A percentile compares a stretch with the other conserved stretches of the same genome.
Evolutionary conservation across 1,140 invertebrate species (phyloP).

Genomic region (Phenacoccus solenopsis): DNA sequence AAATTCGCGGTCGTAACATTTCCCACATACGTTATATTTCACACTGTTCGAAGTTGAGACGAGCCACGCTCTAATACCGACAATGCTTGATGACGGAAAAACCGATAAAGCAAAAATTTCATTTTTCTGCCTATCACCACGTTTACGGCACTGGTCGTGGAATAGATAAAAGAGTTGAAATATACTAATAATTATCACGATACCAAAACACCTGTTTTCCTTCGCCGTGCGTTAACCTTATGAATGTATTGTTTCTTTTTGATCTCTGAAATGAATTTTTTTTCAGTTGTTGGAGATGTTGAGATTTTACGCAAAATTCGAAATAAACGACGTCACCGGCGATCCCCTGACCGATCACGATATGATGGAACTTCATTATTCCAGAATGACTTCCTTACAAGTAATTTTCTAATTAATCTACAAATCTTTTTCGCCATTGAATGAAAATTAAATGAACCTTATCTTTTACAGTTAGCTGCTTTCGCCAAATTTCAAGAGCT

Average conservation of each 20-base stretch:
- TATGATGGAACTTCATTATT: slow-evolving; percentile 86
- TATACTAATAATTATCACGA: no score
- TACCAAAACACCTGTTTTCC: no score
- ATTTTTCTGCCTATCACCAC: no score
- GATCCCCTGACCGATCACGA: slow-evolving; percentile 87
- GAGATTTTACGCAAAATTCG: slow-evolving; percentile 93
- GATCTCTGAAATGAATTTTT: neutral
- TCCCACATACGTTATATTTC: neutral
- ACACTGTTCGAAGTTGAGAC: no score
- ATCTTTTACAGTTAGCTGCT: slow-evolving; percentile 52
- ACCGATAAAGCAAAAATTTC: neutral
- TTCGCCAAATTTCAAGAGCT: slow-evolving; percentile 86
- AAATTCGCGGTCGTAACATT: neutral
- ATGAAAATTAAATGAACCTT: no score
- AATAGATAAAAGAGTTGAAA: neutral
- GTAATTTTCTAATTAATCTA: no score
- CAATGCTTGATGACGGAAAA: no score
- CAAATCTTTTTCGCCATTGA: no score
- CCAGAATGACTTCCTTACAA: slow-evolving; percentile 78
- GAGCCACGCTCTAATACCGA: no score
- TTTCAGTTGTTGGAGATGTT: slow-evolving; percentile 83
- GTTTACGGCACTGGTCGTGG: no score
- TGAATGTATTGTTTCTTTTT: no score
- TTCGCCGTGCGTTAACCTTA: no score
- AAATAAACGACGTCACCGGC: slow-evolving; percentile 93